A percentile compares a stretch with the other conserved stretches of the same genome.
phyloP scores from a whole-genome alignment of 2,113 vertebrate species.

The Ranitomeya variabilis region DNA sequence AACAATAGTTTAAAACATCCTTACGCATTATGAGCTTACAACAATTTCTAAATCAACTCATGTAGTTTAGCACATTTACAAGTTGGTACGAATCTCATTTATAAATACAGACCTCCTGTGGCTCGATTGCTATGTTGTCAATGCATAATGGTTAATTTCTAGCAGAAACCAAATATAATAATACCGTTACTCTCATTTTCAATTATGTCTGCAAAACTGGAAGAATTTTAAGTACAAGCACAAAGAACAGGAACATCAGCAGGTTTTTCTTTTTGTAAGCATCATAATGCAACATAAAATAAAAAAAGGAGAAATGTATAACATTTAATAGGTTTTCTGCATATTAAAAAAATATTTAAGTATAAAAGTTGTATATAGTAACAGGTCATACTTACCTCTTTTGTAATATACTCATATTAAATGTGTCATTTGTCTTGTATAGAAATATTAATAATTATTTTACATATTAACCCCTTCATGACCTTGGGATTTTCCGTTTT shows the following conservation, averaged over 20 bases:
- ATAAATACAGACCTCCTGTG: not conserved
- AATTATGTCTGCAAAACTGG: conserved; percentile 5
- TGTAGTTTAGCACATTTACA: conserved; percentile 7
- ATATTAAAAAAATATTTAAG: not conserved
- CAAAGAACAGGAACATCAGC: not conserved
- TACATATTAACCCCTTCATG: too few relatives aligned
- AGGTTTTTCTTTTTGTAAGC: not conserved
- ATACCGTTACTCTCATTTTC: not conserved
- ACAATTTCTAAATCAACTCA: conserved; percentile 8
- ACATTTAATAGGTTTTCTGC: not conserved
- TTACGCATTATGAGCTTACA: not conserved
- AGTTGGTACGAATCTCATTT: conserved; percentile 2
- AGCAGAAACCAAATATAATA: conserved; percentile 6
- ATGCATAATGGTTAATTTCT: conserved; percentile 12
- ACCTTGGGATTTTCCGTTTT: too few relatives aligned
- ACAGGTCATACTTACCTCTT: too few relatives aligned
- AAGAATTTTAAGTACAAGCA: not conserved
- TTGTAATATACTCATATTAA: not conserved
- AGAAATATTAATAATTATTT: too few relatives aligned
- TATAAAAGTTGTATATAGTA: not conserved
- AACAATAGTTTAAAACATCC: not conserved
- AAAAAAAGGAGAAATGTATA: not conserved
- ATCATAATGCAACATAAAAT: not conserved
- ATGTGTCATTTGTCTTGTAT: too few relatives aligned
- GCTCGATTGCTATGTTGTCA: conserved; percentile 14